These are phyloP conservation scores for Hypena proboscidalis DNA, from an alignment of 2,888 invertebrate species.

Conservation along the genomic window DNA sequence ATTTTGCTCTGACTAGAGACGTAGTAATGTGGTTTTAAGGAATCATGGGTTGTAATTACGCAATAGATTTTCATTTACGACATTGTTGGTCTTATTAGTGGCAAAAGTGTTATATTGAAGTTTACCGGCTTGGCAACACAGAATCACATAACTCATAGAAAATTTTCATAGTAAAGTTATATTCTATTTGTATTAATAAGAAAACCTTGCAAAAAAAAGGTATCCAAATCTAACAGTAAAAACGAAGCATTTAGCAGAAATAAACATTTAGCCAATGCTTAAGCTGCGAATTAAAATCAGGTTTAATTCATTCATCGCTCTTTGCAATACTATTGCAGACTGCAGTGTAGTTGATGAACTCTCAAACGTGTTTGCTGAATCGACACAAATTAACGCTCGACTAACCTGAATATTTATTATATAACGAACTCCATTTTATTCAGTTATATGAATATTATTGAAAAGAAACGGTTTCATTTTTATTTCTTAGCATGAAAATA, in stretches of 20 bases:
- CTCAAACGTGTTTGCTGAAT: slow-evolving; percentile 47
- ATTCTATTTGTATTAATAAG: too few species aligned
- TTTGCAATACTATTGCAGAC: slow-evolving; percentile 26
- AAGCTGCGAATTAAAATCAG: slow-evolving; percentile 10
- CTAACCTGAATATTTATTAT: slow-evolving; percentile 41
- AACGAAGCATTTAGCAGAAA: not conserved
- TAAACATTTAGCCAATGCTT: slow-evolving; percentile 1
- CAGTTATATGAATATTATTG: slow-evolving; percentile 16
- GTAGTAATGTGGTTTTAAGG: too few species aligned
- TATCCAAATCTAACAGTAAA: too few species aligned
- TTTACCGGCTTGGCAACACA: too few species aligned
- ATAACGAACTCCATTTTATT: slow-evolving; percentile 33
- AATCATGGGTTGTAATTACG: too few species aligned
- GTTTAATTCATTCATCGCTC: slow-evolving; percentile 9
- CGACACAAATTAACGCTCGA: slow-evolving; percentile 44
- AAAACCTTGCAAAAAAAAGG: too few species aligned
- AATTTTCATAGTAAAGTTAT: too few species aligned
- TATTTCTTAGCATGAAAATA: slow-evolving; percentile 5
- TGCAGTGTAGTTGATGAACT: slow-evolving; percentile 39
- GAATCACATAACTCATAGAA: too few species aligned
- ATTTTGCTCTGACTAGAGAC: too few species aligned
- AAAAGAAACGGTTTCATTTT: slow-evolving; percentile 25
- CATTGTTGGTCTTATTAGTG: too few species aligned
- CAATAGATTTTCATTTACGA: too few species aligned
- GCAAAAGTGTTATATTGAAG: too few species aligned